These are phyloP conservation scores for Ianthella basta DNA, from an alignment of 37 sponge, comb jelly and placozoan genomes.

Conservation along the genomic window DNA sequence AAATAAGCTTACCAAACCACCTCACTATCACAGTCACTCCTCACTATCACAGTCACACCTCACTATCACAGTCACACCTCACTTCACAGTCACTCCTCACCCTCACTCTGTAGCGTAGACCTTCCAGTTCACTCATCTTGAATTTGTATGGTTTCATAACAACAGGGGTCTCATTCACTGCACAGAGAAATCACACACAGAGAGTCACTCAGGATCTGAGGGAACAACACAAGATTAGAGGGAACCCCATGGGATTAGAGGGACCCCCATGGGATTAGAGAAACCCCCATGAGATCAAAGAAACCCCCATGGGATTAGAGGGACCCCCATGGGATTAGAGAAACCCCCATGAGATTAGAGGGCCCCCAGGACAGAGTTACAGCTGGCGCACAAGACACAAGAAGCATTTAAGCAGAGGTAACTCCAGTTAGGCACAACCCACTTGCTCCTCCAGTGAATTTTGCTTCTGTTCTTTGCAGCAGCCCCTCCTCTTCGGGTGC, in stretches of 20 bases:
- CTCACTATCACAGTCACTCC: background rate
- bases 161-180: slow-evolving; percentile 22
- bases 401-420: too few species aligned
- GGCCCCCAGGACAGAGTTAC: too few species aligned
- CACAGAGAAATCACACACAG: background rate
- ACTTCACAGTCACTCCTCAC: slow-evolving; percentile 37
- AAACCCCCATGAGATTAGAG: too few species aligned
- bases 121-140: slow-evolving; percentile 95
- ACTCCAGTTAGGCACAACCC: background rate
- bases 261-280: background rate
- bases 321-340: too few species aligned
- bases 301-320: too few species aligned
- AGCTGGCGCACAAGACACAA: too few species aligned
- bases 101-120: slow-evolving; percentile 90
- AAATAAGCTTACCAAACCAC: background rate
- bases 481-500: slow-evolving; percentile 63
- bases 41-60: background rate
- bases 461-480: slow-evolving; percentile 56
- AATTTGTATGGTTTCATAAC: slow-evolving; percentile 85
- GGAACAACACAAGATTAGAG: background rate
- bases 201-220: background rate
- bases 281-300: background rate
- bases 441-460: slow-evolving; percentile 58
- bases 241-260: background rate
- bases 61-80: background rate